Evolutionary conservation across 2,113 vertebrate genomes (phyloP), one percentile per base, ranked within the genome.

Genomic region (Hippocampus comes): DNA sequence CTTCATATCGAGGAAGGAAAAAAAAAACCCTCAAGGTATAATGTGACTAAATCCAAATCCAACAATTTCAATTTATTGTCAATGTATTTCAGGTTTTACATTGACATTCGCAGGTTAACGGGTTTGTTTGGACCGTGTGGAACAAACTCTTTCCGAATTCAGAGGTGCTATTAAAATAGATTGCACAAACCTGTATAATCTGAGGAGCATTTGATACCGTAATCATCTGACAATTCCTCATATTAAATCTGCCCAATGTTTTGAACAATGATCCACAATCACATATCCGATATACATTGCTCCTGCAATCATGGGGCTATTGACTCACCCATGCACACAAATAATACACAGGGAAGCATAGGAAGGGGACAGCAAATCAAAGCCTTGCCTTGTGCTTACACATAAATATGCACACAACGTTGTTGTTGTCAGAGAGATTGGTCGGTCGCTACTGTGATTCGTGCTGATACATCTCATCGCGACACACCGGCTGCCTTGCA

Each of bases 401-500:
- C 59, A 42, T 55, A 48, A 67, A 67, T 42, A 53, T 49, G 42
- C 25, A 61, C 18, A 59, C 10, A 27, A 30, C 10, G 9, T 4
- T 42, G 46, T 68, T 20, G 67, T 34, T 59, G 55, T 68, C 14
- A 41, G 18, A 30, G 57, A 65, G 42, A 71, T 30, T 25, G 15
- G 30, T 51, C 67, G 43, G 41, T 70, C 51, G 72, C 9, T 66
- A 10, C 70, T 71, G 59, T 43, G 53, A 51, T 17, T 75, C 14
- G 41, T 71, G 55, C 43, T 72, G 78, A 72, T 63, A 70, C 68
- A 20, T 1, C 60, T 63, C 23, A 27, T 71, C 63, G 25, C 63
- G 43, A 56, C 23, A 78, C 57, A 77, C 51, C 55, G 61, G 21
- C 23, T 64, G 34, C 72, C 53, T 48, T 43, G 61, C 25, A 78